Conservation (phyloP, 2,888 invertebrate species). For the Calameuta pallipes region DNA sequence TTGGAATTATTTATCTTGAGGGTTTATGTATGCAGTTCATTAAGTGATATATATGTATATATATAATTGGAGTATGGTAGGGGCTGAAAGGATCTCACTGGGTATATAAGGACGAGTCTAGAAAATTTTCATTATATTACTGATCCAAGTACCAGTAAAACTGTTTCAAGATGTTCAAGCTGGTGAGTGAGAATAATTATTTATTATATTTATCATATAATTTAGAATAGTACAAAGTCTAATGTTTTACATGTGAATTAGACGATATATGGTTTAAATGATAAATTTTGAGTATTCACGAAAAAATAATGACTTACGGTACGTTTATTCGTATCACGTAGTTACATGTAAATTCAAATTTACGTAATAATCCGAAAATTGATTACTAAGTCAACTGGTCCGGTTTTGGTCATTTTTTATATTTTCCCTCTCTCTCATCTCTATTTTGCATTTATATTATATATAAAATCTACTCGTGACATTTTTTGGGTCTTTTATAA, state of each 20-base stretch:
- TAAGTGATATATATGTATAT: too few relatives aligned
- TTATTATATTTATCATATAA: not conserved
- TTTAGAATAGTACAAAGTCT: not conserved
- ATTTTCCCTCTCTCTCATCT: not conserved
- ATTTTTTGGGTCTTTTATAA: not conserved
- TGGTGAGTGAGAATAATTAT: conserved; percentile 56
- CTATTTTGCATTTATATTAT: not conserved
- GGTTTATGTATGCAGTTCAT: too few relatives aligned
- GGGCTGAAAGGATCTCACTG: not conserved
- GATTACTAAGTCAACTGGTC: not conserved
- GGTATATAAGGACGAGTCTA: conserved; percentile 26
- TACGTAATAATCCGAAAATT: not conserved
- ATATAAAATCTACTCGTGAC: not conserved
- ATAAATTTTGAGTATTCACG: not conserved
- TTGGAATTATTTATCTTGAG: not conserved
- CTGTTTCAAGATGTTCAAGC: conserved; percentile 63
- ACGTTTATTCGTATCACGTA: not conserved
- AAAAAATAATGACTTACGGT: not conserved
- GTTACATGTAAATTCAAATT: not conserved
- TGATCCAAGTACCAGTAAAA: conserved; percentile 24
- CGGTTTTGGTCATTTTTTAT: not conserved
- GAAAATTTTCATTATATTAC: conserved; percentile 23
- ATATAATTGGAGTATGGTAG: not conserved
- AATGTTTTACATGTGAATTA: not conserved
- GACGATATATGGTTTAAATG: not conserved